Evolutionary conservation across 2,797 vertebrate species (phyloP).

Genomic region (Cryptoblepharus egeriae): DNA sequence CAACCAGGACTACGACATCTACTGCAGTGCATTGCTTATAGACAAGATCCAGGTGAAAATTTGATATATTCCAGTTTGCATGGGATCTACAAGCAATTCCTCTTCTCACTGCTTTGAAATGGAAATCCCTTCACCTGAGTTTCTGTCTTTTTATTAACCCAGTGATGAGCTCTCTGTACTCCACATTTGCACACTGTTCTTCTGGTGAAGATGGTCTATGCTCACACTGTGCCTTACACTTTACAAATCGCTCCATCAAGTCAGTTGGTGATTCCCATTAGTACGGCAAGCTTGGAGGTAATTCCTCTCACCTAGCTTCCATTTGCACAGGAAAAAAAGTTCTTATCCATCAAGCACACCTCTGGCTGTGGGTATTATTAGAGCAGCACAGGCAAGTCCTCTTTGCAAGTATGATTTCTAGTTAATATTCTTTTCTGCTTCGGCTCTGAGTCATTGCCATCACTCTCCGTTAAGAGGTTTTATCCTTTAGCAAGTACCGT

Average conservation of each 20-base stretch:
- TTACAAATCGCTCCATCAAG: not conserved
- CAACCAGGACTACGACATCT: not conserved
- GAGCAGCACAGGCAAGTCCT: not conserved
- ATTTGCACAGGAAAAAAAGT: not conserved
- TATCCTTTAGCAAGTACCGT: constrained; percentile 16
- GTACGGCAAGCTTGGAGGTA: not conserved
- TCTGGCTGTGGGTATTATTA: constrained; percentile 9
- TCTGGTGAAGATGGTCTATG: not conserved
- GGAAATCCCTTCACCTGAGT: too few species aligned
- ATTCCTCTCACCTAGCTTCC: not conserved
- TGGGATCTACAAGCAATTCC: not conserved
- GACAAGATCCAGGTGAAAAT: not conserved
- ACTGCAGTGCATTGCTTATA: not conserved
- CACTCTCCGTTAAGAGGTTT: constrained; percentile 17
- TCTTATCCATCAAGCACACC: not conserved
- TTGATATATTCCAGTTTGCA: not conserved
- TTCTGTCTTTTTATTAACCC: not conserved
- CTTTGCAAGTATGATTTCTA: not conserved
- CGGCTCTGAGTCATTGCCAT: not conserved
- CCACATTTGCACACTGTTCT: not conserved
- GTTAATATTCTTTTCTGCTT: not conserved
- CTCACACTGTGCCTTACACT: not conserved
- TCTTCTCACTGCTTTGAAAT: not conserved
- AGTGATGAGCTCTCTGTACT: not conserved
- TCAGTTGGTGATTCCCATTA: not conserved